Evolutionary conservation across 2,797 vertebrate genomes (phyloP).

Genomic region (Falco naumanni): DNA sequence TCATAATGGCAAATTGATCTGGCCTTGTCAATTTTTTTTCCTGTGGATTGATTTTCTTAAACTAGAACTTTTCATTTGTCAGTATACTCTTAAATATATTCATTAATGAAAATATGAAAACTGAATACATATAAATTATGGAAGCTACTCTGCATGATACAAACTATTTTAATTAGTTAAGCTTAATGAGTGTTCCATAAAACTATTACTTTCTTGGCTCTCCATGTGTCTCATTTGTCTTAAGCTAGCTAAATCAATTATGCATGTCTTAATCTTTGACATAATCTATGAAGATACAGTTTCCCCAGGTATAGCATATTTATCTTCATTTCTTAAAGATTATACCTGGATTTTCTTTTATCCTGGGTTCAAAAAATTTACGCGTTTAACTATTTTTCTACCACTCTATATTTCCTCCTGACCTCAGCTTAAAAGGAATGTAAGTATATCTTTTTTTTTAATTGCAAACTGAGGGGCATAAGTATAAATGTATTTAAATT

Average conservation of each 20-base stretch:
- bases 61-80: background rate
- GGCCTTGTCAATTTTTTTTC: background rate
- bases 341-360: background rate
- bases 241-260: conserved; percentile 64
- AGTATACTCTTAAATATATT: background rate
- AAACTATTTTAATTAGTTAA: conserved; percentile 45
- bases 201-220: conserved; percentile 47
- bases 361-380: background rate
- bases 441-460: background rate
- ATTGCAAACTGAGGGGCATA: background rate
- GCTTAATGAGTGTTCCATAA: conserved; percentile 34
- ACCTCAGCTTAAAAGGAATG: background rate
- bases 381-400: background rate
- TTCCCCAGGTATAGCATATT: conserved; percentile 31
- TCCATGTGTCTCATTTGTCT: conserved; percentile 51
- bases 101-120: background rate
- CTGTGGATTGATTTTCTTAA: background rate
- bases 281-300: conserved; percentile 60
- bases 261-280: conserved; percentile 35
- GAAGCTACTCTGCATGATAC: background rate
- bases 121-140: background rate
- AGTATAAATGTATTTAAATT: background rate
- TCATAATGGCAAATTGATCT: background rate
- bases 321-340: conserved; percentile 55
- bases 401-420: background rate